A percentile compares a stretch with the other conserved stretches of the same genome.
Evolutionary conservation across 2,888 invertebrate genomes (phyloP).

Genomic region (Drosophila helvetica): DNA sequence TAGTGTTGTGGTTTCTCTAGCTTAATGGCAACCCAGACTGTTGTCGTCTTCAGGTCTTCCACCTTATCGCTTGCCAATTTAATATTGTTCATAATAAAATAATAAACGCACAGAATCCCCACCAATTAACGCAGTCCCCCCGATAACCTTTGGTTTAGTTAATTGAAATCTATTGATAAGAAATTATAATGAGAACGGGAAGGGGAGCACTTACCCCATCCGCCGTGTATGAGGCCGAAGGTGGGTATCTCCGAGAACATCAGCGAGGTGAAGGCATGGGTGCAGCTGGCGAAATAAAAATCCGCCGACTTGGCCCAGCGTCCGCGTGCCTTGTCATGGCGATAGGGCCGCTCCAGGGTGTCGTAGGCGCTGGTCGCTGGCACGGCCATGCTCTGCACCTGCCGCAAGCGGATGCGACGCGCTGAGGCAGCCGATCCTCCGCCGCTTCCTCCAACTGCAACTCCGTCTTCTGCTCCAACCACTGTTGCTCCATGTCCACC

Average conservation of each 20-base stretch:
- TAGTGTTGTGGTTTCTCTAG: background rate
- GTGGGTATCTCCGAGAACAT: slow-evolving; percentile 91
- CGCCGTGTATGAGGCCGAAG: slow-evolving; percentile 76
- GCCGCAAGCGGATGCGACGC: slow-evolving; percentile 56
- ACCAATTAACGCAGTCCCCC: slow-evolving; percentile 16
- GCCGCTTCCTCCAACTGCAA: slow-evolving; percentile 1
- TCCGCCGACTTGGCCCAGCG: slow-evolving; percentile 90
- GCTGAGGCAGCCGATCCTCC: background rate
- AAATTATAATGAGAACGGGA: slow-evolving; percentile 9
- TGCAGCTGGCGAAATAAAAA: slow-evolving; percentile 91
- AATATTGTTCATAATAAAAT: slow-evolving; percentile 10
- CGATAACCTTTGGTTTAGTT: slow-evolving; percentile 42
- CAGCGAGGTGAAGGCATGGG: slow-evolving; percentile 93
- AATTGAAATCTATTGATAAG: slow-evolving; percentile 43
- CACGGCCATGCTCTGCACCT: slow-evolving; percentile 67
- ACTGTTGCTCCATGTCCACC: slow-evolving; percentile 1
- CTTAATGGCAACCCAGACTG: slow-evolving; percentile 4
- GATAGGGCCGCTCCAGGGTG: slow-evolving; percentile 81
- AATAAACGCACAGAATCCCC: slow-evolving; percentile 1
- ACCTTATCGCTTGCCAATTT: slow-evolving; percentile 23
- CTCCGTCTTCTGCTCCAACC: background rate
- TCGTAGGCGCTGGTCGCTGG: slow-evolving; percentile 79
- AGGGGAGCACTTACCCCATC: slow-evolving; percentile 75
- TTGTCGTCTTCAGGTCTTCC: background rate
- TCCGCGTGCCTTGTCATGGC: slow-evolving; percentile 85